Evolutionary conservation across 2,888 invertebrate genomes (phyloP).

Genomic region (Lydus trimaculatus): DNA sequence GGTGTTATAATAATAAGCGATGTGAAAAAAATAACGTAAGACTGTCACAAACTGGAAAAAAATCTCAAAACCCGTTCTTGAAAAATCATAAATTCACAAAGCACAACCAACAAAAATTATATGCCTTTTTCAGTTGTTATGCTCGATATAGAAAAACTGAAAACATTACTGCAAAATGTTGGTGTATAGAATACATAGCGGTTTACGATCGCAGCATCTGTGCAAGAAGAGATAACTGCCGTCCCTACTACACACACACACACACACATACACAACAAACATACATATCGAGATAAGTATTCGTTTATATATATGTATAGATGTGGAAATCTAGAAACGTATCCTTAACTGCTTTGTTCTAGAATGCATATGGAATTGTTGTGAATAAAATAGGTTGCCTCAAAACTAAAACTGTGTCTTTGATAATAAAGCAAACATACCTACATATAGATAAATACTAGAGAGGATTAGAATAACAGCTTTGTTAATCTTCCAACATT

Average conservation of each 20-base stretch:
- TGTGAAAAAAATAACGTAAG: background rate
- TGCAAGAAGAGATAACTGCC: conserved; percentile 41
- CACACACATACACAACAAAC: conserved; percentile 25
- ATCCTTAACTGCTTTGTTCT: background rate
- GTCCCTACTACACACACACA: conserved; percentile 31
- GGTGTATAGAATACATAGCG: conserved; percentile 36
- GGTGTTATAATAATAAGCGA: background rate
- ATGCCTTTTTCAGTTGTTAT: conserved; percentile 9
- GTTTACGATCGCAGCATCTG: conserved; percentile 44
- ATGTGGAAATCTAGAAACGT: background rate
- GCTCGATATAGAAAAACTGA: conserved; percentile 22
- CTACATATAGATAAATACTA: background rate
- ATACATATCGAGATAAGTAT: conserved; percentile 19
- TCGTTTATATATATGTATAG: background rate
- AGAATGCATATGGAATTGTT: background rate
- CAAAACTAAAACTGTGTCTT: background rate
- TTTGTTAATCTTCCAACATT: background rate
- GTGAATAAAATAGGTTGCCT: background rate
- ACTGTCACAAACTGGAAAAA: background rate
- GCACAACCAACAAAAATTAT: background rate
- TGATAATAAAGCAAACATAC: background rate
- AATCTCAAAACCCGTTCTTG: background rate
- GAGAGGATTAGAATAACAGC: background rate
- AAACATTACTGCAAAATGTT: conserved; percentile 38
- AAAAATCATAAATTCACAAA: conserved; percentile 5